Conservation (phyloP, 2,797 vertebrate species). For the Petrocephalus schoutedeni region DNA sequence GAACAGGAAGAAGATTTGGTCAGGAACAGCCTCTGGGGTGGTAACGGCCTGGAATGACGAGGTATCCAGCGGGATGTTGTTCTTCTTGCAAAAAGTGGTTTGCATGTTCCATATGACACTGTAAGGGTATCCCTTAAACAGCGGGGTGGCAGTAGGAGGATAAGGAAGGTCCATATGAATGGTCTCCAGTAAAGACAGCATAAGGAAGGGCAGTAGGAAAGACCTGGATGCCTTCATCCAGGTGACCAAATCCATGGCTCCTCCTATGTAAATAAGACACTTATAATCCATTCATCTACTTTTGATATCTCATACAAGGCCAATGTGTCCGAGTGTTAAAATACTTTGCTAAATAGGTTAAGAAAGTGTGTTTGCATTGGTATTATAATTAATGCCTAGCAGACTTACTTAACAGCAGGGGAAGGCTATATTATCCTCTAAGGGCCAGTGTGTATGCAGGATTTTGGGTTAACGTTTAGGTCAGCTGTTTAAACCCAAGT, state of each 20-base stretch:
- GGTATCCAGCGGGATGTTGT: conserved; percentile 47
- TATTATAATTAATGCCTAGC: conserved; percentile 4
- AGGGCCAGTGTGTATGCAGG: not conserved
- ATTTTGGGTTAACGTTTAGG: not conserved
- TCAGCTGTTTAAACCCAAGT: not conserved
- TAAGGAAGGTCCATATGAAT: not conserved
- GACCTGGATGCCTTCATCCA: too few species aligned
- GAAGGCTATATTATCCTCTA: not conserved
- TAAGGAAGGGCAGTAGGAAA: not conserved
- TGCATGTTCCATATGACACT: conserved; percentile 37
- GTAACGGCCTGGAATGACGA: conserved; percentile 13
- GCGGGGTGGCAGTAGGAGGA: not conserved
- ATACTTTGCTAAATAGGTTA: conserved; percentile 47
- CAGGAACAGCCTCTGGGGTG: not conserved
- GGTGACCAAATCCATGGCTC: too few species aligned
- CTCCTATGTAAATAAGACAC: too few species aligned
- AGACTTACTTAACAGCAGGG: not conserved
- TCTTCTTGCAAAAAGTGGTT: not conserved
- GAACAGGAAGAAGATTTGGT: not conserved
- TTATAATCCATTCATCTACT: too few species aligned
- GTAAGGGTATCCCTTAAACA: not conserved
- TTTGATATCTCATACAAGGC: not conserved
- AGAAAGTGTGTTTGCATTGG: conserved; percentile 58
- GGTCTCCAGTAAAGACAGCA: not conserved
- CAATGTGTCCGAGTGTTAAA: not conserved